Conservation (phyloP, 2,888 invertebrate genomes). For the Agriopis leucophaearia region DNA sequence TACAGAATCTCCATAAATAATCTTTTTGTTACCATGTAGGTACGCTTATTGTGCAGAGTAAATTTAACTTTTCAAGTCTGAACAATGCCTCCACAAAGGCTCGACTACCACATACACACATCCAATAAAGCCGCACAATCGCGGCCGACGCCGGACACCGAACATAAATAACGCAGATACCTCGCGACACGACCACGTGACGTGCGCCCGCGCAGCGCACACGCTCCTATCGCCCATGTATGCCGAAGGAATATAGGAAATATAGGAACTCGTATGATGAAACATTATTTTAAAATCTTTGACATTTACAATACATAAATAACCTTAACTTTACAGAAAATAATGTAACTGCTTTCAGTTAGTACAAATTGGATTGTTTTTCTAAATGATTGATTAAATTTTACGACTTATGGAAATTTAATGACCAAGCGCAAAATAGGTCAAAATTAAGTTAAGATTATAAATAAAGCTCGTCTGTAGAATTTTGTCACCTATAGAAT, state of each 20-base stretch:
- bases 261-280: constrained; percentile 29
- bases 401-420: too few relatives aligned
- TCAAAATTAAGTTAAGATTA: not conserved
- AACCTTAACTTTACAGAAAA: too few relatives aligned
- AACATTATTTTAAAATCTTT: not conserved
- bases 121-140: constrained; percentile 55
- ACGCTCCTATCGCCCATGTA: constrained; percentile 37
- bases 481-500: constrained; percentile 29
- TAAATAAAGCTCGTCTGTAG: not conserved
- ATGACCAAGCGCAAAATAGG: too few relatives aligned
- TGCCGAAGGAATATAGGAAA: constrained; percentile 46
- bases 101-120: constrained; percentile 25
- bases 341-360: not conserved
- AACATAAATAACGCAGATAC: constrained; percentile 84
- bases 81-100: constrained; percentile 23
- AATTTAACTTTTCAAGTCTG: constrained; percentile 2
- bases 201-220: constrained; percentile 72
- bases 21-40: not conserved
- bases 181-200: constrained; percentile 79
- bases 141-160: constrained; percentile 71
- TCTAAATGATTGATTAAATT: too few relatives aligned
- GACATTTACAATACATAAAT: too few relatives aligned
- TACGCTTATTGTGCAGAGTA: not conserved
- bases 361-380: too few relatives aligned
- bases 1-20: not conserved